phyloP scores from a whole-genome alignment of 2,888 invertebrate genomes.

The Drosophila pseudotalamancana region DNA sequence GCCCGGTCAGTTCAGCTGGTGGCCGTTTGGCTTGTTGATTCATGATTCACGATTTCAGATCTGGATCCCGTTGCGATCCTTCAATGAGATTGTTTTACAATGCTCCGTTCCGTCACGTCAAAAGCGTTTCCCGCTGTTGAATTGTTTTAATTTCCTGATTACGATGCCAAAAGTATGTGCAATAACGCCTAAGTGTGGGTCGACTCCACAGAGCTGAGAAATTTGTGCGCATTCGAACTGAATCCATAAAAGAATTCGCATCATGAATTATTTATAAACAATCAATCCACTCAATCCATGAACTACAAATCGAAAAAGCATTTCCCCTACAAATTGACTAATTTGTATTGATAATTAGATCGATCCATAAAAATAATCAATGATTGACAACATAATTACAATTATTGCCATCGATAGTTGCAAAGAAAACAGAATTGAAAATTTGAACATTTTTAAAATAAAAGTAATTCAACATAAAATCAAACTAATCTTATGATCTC shows the following conservation, averaged over 20 bases:
- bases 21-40: constrained; percentile 13
- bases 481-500: too few species aligned
- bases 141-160: constrained; percentile 53
- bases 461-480: too few species aligned
- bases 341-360: not conserved
- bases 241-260: not conserved
- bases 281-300: not conserved
- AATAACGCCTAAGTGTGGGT: constrained; percentile 1
- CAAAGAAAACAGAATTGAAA: too few species aligned
- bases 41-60: constrained; percentile 19
- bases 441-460: too few species aligned
- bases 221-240: constrained; percentile 11
- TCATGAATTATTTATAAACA: not conserved
- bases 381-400: too few species aligned
- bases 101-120: constrained; percentile 11
- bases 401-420: too few species aligned
- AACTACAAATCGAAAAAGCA: not conserved
- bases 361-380: not conserved
- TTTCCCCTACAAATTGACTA: not conserved
- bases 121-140: constrained; percentile 50
- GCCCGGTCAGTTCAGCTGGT: constrained; percentile 38
- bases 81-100: constrained; percentile 67
- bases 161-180: constrained; percentile 10
- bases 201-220: not conserved
- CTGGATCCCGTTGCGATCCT: constrained; percentile 75